Percentiles rank a stretch among this genome's conserved stretches.
Conservation (phyloP, 2,113 vertebrate species). For the Hippocampus abdominalis region DNA sequence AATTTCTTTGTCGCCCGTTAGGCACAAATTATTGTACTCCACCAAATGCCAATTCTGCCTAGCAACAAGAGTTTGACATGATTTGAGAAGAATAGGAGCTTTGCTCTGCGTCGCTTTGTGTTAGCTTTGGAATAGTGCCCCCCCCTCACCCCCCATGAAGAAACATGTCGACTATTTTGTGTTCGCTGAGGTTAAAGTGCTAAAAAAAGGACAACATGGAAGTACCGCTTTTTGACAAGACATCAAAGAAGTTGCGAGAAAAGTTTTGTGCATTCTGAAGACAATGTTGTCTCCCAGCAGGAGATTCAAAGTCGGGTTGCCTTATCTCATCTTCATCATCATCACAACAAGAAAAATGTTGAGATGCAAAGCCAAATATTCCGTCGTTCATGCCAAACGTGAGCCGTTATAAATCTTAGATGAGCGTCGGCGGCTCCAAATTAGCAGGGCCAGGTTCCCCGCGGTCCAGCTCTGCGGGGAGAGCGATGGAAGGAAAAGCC, state of each 20-base stretch:
- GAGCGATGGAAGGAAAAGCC: conserved; percentile 16
- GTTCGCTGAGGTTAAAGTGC: not conserved
- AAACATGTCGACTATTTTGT: not conserved
- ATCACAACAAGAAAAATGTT: conserved; percentile 23
- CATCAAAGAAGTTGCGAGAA: conserved; percentile 10
- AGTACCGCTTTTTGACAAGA: not conserved
- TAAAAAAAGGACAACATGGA: not conserved
- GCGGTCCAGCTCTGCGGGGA: conserved; percentile 30
- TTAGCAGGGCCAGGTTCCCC: conserved; percentile 21
- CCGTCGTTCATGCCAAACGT: not conserved
- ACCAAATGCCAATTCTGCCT: no score
- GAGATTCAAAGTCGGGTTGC: not conserved
- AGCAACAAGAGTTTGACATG: no score
- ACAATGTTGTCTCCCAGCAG: conserved; percentile 9
- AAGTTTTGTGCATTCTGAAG: conserved; percentile 7
- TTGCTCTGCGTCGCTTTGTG: no score
- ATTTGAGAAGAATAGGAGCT: no score
- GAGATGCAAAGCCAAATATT: conserved; percentile 20
- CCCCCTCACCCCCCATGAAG: no score
- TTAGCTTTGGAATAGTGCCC: no score
- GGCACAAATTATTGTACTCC: no score
- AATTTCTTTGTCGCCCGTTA: no score
- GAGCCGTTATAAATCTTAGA: conserved; percentile 47
- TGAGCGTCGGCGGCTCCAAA: conserved; percentile 37
- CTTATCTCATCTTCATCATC: conserved; percentile 1